Evolutionary conservation across 2,113 vertebrate species (phyloP), one percentile per base, ranked within the genome.

Genomic region (Vanacampus margaritifer): DNA sequence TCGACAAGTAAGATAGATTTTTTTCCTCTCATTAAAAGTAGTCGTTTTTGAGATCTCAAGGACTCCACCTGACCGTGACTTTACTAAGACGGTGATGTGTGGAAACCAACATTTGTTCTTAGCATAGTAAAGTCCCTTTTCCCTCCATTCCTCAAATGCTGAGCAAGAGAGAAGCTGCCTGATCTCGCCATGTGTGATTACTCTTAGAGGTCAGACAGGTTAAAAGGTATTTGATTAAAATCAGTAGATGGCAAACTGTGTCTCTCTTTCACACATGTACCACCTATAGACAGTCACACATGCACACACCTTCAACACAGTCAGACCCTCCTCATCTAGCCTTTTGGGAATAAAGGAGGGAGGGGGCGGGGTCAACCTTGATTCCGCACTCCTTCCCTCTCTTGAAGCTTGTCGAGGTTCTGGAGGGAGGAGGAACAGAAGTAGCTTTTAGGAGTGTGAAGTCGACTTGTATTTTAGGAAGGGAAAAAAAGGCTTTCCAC

Each of bases 181-280:
- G 89, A 88, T 90, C 81, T 84, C 82, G 76, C 76, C 83, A 81
- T 83, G 86, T 84, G 91, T 90, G 78, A 90, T 91, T 84, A 90
- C 89, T 90, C 90, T 79, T 86, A 19, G 83, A 89, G 91, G 89
- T 93, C 90, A 82, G 79, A 72, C 11, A 5, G 92, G 91, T 91
- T 93, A 94, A 93, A 93, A 91, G 84, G 86, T 89, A 90, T 91
- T 91, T 90, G 92, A 92, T 90, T 93, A 90, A 92, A 93, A 93
- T 93, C 92, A 89, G 92, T 92, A 89, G 90, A 89, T 90, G 87
- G 82, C 87, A 84, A 88, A 84, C 85, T 88, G 90, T 83, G 80
- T 77, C 74, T 83, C 79, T 73, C 70, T 67, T 50, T 67, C 64
- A 73, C 77, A 79, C 73, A 61, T 76, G 50, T 61, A 69, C 37